Percentiles rank a stretch among this genome's conserved stretches.
phyloP scores from a whole-genome alignment of 2,113 vertebrate species.

The Thalassarche chlororhynchos region DNA sequence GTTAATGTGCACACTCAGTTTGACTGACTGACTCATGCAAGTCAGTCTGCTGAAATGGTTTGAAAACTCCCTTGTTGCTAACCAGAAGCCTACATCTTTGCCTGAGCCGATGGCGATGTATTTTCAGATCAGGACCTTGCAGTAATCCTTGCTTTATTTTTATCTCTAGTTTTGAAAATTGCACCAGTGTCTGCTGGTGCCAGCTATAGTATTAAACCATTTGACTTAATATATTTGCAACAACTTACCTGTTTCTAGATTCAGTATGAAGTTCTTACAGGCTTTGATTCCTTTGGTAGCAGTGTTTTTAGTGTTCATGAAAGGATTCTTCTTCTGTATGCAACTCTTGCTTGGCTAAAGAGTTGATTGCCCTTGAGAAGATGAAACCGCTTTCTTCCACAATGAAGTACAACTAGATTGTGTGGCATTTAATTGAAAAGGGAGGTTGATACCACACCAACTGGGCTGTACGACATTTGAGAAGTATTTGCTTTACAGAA shows the following conservation, averaged over 20 bases:
- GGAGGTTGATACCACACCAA: background rate
- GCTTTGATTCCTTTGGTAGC: background rate
- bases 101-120: background rate
- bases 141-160: background rate
- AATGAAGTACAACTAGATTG: background rate
- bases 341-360: background rate
- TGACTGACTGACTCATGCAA: background rate
- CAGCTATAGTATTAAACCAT: background rate
- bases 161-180: background rate
- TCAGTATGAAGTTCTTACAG: background rate
- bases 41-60: background rate
- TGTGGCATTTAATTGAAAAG: background rate
- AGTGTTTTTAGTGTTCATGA: background rate
- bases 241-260: background rate
- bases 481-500: background rate
- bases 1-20: rapidly evolving
- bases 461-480: background rate
- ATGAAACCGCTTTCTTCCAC: background rate
- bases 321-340: background rate
- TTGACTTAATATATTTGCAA: background rate
- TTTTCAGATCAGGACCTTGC: background rate
- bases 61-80: background rate
- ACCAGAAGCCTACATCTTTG: background rate
- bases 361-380: background rate
- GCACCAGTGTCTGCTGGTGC: background rate